Conservation (phyloP, 37 sponge, comb jelly and placozoan genomes). For the Bolinopsis microptera region DNA sequence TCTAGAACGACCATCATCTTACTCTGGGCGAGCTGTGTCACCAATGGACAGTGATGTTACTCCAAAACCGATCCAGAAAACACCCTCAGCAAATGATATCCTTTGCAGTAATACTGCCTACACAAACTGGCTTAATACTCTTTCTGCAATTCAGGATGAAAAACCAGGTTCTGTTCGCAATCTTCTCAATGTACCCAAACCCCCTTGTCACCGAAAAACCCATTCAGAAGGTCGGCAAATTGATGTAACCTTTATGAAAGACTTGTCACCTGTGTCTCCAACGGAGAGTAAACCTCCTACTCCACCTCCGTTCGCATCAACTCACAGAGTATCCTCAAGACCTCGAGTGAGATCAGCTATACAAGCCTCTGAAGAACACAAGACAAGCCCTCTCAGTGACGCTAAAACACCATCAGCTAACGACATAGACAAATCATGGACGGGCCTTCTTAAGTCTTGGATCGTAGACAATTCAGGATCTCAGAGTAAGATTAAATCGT, state of each 20-base stretch:
- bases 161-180: slow-evolving; percentile 16
- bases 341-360: slow-evolving; percentile 29
- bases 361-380: neutral
- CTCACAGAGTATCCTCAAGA: neutral
- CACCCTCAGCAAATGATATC: slow-evolving; percentile 15
- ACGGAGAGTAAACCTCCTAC: neutral
- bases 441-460: neutral
- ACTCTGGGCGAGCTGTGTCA: neutral
- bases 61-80: neutral
- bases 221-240: slow-evolving; percentile 46
- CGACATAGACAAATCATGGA: slow-evolving; percentile 22
- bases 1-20: neutral
- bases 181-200: neutral
- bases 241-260: neutral
- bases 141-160: neutral
- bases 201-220: neutral
- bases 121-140: neutral
- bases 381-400: neutral
- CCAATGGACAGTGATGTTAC: neutral
- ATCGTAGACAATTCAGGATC: neutral
- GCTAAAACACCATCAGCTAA: slow-evolving; percentile 56
- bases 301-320: neutral
- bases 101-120: neutral
- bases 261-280: neutral
- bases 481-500: neutral